Evolutionary conservation across 2,888 invertebrate genomes (phyloP), one percentile per base, ranked within the genome.

Genomic region (Capitulum mitella): DNA sequence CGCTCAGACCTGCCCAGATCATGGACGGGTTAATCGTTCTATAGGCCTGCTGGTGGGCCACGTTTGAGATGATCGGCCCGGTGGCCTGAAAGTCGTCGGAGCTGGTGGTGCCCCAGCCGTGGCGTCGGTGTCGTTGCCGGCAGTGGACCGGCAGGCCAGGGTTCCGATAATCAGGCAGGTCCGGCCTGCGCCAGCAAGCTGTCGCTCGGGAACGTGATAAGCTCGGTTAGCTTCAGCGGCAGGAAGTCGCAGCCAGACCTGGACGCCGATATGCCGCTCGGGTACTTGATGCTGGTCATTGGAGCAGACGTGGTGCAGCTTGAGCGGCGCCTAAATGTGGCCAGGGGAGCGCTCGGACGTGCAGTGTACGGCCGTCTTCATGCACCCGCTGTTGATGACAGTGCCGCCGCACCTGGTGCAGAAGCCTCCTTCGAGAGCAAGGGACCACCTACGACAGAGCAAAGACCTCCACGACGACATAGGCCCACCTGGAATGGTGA

Each of bases 11-110:
- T 26, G 79, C 79, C 29, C 79, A 79, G n/a, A 79, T 29, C 79
- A 79, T 79, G 37, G 43, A 43, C 43, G 43, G 43, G 43, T 43
- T 43, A 12, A 43, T 43, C 6, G 6, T 43, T 5, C 43, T 43
- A 12, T 43, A 43, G 5, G 43, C 22, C 40, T 26, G 34, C 1
- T 8, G 43, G 46, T 78, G 78, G 48, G 19, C 37, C 12, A 26
- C 6, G 77, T 78, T 64, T 34, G 54, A 51, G 54, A 48, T 78
- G 43, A 58, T 58, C 2, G 78, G 79, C 22, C 78, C 79, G 51
- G 79, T 79, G 26, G 79, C 40, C 51, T 79, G 79, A 16, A 19
- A 34, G 29, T 78, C 79, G 26, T 54, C 79, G 43, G 77, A 79
- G 3, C 22, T 12, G 34, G 70, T 64, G 26, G 77, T 77, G 22